Base-by-base conservation (phyloP, 1,140 invertebrate genomes). In the Gryllus bimaculatus region DNA sequence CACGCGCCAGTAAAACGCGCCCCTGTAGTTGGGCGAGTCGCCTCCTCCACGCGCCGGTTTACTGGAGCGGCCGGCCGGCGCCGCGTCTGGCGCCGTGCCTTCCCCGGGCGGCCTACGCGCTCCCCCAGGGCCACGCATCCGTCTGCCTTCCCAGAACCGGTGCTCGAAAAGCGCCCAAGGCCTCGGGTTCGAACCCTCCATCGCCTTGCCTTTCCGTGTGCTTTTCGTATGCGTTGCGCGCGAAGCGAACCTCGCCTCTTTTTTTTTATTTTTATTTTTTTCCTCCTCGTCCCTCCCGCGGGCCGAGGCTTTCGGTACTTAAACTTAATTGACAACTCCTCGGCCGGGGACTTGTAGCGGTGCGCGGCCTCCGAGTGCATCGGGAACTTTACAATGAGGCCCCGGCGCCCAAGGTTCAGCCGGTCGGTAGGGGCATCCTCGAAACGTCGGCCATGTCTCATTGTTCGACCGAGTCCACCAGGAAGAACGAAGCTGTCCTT, bases 271-370 rank as follows among this genome's bases (percentile, higher is more conserved):
- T 66, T 66, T 66, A 3, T 18, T 66, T 66, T 18, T 66, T 7
- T 66, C 7, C 10, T 7, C 18, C 10, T 18, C 18, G 54, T 66
- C 10, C 54, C 54, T 66, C 54, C 10, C 54, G 54, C 18, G 2
- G 10, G 54, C 1, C 1, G 54, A 66, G 54, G 54, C 54, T 66
- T 66, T 66, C 54, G 54, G 54, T 66, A 66, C 54, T 66, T 66
- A 66, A 66, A 66, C 54, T 66, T 66, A 66, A 66, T 66, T 66
- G 54, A 66, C 54, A 66, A 66, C 54, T 66, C 54, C 54, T 66
- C 18, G 54, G 54, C 18, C 7, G 54, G 10, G 54, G 54, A 18
- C 54, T 66, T 66, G 54, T 66, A 10, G 10, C 54, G 2, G 54
- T 7, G 10, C 54, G 10, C 10, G 18, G 10, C 54, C 10, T 18